Conservation (phyloP, 2,113 vertebrate genomes). For the Zosterops lateralis region DNA sequence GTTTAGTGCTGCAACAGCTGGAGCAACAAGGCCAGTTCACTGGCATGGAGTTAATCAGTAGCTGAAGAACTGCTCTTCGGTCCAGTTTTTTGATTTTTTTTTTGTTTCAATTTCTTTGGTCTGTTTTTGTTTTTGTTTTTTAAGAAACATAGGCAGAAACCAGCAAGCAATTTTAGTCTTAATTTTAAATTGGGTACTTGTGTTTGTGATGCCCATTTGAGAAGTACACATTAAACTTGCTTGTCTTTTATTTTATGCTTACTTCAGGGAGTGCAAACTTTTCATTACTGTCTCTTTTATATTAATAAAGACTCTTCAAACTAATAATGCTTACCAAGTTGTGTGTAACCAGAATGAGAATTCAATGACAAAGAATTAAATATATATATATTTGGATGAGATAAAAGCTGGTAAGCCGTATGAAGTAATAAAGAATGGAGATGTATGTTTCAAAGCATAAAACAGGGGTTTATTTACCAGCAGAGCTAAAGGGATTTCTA, state of each 20-base stretch:
- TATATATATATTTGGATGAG: not conserved
- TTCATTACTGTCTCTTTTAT: slow-evolving; percentile 20
- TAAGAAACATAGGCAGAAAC: not conserved
- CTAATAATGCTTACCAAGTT: not conserved
- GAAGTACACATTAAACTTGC: not conserved
- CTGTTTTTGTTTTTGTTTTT: not conserved
- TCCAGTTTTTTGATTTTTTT: not conserved
- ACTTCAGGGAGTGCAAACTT: not conserved
- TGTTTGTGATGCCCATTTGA: not conserved
- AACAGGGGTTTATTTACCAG: not conserved
- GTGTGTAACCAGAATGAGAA: not conserved
- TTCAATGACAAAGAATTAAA: not conserved
- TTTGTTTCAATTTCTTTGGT: not conserved
- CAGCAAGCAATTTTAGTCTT: not conserved
- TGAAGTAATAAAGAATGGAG: not conserved
- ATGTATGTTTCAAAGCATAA: not conserved
- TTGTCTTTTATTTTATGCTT: not conserved
- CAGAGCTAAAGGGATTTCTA: not conserved
- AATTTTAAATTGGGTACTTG: not conserved
- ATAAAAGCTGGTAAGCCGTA: not conserved
- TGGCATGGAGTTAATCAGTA: not conserved
- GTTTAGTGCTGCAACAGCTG: not conserved
- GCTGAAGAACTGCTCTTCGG: not conserved
- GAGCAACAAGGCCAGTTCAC: not conserved
- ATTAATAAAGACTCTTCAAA: not conserved